Evolutionary conservation across 2,797 vertebrate species (phyloP).

Genomic region (Rhynchonycteris naso): DNA sequence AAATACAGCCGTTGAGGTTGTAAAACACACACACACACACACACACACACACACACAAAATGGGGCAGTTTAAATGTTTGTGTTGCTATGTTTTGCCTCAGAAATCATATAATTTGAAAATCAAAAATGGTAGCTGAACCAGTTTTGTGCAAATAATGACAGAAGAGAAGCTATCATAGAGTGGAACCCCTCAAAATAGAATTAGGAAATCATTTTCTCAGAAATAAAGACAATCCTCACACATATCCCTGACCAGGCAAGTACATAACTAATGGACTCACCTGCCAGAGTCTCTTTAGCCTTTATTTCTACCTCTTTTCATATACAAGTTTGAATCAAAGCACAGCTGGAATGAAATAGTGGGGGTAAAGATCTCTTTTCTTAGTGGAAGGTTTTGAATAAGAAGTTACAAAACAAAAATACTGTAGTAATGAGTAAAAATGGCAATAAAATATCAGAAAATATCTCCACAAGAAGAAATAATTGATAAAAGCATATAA

Average conservation of each 20-base stretch:
- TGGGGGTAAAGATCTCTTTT: background rate
- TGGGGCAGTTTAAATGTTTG: conserved; percentile 82
- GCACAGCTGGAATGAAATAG: background rate
- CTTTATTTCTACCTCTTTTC: background rate
- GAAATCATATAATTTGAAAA: conserved; percentile 62
- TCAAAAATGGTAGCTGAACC: conserved; percentile 32
- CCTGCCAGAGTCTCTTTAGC: background rate
- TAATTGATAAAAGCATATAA: background rate
- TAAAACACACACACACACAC: background rate
- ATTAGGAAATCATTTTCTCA: background rate
- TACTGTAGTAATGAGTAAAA: background rate
- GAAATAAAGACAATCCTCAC: background rate
- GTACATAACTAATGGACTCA: background rate
- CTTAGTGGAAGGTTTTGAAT: background rate
- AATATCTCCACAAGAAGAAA: background rate
- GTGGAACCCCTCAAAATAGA: background rate
- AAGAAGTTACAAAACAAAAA: background rate
- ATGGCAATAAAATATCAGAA: background rate
- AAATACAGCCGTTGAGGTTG: conserved; percentile 77
- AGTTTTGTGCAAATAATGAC: background rate
- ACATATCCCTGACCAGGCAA: background rate
- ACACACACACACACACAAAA: too few relatives aligned
- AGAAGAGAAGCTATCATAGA: background rate
- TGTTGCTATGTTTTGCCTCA: conserved; percentile 84
- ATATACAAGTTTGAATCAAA: background rate